Base-by-base conservation (phyloP, 1,140 invertebrate genomes). In the Drosophila azteca region DNA sequence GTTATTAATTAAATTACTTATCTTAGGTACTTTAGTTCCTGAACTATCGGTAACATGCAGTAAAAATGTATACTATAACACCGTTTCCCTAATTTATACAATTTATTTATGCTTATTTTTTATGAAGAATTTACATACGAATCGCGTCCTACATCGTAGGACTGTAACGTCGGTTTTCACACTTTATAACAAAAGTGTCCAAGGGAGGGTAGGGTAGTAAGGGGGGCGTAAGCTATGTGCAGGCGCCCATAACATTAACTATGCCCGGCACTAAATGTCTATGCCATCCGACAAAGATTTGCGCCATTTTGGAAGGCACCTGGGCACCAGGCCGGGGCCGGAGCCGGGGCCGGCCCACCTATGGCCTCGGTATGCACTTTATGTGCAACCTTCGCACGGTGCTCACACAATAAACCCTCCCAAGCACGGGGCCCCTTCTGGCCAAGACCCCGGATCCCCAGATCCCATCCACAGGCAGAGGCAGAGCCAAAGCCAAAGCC, bases 251-350 rank as follows among this genome's bases (percentile, higher is more conserved):
- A 66, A 60, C 63, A 71, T 68, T 72, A 81, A 81, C 69, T 71
- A 71, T 51, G 83, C 59, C 60, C 24, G 46, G 39, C 67, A 84
- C 64, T 84, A 69, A 84, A 83, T 77, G 82, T 85, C 77, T 85
- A 73, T 77, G 58, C 62, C 62, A 73, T 39, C 57, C 61, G 62
- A 45, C 66, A 61, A 67, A 62, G 77, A 73, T 69, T 35, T 73
- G 39, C 62, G 70, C 79, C 75, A 83, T 81, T 81, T 77, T 67
- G 58, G 46, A 52, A 57, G 15, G 39, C 69, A 51, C 64, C 49
- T 43, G 45, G 49, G 55, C 15, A 41, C 39, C 51, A 50, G 54
- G 24, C 17, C 45, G 44, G 39, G 29, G 60, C 41, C 15, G 17
- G 17, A 1, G 45, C 13, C 41, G n/a, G 55, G 24, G 43, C 44